Evolutionary conservation across 2,113 vertebrate genomes (phyloP), one percentile per base, ranked within the genome.

Genomic region (Micromys minutus): DNA sequence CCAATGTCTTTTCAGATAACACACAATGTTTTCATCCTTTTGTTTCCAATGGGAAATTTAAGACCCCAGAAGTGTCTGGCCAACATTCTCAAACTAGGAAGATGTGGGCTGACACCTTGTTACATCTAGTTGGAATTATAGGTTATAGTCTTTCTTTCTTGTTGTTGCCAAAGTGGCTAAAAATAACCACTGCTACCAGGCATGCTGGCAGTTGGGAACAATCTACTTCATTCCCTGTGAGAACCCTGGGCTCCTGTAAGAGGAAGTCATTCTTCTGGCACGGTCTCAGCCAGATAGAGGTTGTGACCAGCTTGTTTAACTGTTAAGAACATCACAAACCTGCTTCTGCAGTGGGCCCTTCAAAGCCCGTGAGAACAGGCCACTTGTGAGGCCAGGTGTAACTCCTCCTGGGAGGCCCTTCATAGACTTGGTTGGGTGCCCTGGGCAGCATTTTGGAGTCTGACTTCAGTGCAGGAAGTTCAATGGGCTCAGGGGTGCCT

Each of bases 391-490:
- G 65, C 24, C 47, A 15, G 17, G 76, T 50, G 63, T 77, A 21
- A 13, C 3, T n/a, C 24, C 3, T 45, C 75, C 11, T 10, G 0
- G 97, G 94, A 36, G 63, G 81, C 83, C 39, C 93, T 97, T 95
- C 36, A 63, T 29, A 36, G 52, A 84, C 87, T 88, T 89, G 50
- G 57, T 94, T 63, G 74, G 91, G 31, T 63, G 71, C 94, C 19
- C 26, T 22, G 21, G 47, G 39, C 15, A 5, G 50, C 21, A 12
- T 89, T 91, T 89, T 75, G 96, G 93, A 75, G 75, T 91, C 83
- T 65, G 80, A 89, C 86, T 92, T 96, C 94, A 83, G 55, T 87
- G 79, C 34, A 0, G 87, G 77, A 91, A 89, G 87, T 95, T 97
- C 94, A 97, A 0, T 93, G 71, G 89, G 85, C 91, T 76, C 93